Evolutionary conservation across 2,888 invertebrate species (phyloP).

Genomic region (Adineta ricciae): DNA sequence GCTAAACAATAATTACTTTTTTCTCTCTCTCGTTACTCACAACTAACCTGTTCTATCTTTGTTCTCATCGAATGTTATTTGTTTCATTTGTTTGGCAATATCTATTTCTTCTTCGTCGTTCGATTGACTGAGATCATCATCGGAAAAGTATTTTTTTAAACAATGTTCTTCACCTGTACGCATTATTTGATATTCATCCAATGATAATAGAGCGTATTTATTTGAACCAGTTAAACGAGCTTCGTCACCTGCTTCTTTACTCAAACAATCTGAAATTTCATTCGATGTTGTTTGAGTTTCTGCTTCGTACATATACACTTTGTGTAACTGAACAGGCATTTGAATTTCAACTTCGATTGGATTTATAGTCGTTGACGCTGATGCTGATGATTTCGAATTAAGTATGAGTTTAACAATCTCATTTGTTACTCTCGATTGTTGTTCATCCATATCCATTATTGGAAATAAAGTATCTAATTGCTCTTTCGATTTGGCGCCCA

Average conservation of each 20-base stretch:
- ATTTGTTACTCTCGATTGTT: neutral
- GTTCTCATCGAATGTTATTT: neutral
- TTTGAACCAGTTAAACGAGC: conserved; percentile 10
- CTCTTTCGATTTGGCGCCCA: conserved; percentile 5
- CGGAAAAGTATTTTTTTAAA: conserved; percentile 9
- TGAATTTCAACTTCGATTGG: neutral
- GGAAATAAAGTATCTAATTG: neutral
- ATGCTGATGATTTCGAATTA: neutral
- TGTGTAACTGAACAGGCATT: neutral
- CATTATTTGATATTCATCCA: conserved; percentile 20
- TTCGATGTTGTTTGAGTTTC: neutral
- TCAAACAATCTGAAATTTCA: neutral
- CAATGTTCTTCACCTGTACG: conserved; percentile 20
- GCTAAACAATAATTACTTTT: neutral
- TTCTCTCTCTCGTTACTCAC: neutral
- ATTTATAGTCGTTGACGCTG: neutral
- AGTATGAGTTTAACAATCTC: conserved; percentile 15
- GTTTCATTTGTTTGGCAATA: neutral
- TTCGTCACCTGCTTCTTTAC: conserved; percentile 22
- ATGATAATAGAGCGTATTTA: conserved; percentile 21
- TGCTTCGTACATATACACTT: conserved; percentile 14
- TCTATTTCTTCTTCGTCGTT: neutral
- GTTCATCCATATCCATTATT: neutral
- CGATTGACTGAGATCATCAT: neutral
- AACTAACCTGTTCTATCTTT: neutral